These are phyloP conservation scores for Leucoma salicis DNA, from an alignment of 2,888 invertebrate species.

Conservation along the genomic window DNA sequence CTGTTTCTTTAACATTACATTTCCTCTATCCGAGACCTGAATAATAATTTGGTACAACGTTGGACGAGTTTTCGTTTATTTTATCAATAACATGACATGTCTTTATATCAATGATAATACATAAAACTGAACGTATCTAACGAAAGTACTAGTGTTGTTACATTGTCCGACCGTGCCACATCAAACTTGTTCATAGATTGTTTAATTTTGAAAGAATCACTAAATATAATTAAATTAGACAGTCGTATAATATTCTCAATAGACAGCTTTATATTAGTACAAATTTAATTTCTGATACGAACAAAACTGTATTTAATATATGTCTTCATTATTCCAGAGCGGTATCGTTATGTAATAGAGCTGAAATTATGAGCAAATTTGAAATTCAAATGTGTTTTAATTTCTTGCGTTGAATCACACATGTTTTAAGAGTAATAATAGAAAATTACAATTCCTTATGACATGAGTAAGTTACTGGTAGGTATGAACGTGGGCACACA, in stretches of 20 bases:
- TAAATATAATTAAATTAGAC: conserved; percentile 69
- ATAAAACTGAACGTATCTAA: too few relatives aligned
- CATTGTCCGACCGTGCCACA: conserved; percentile 17
- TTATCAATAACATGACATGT: too few relatives aligned
- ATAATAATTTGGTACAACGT: too few relatives aligned
- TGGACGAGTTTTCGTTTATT: too few relatives aligned
- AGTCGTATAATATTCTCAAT: conserved; percentile 60
- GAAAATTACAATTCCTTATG: conserved; percentile 41
- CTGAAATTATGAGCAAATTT: conserved; percentile 31
- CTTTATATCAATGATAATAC: too few relatives aligned
- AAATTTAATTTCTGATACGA: conserved; percentile 30
- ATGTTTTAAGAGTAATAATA: conserved; percentile 40
- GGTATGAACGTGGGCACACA: conserved; percentile 54
- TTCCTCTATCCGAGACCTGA: too few relatives aligned
- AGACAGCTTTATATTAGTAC: conserved; percentile 51
- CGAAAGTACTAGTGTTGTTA: too few relatives aligned
- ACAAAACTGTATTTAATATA: conserved; percentile 20
- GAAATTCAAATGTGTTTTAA: conserved; percentile 39
- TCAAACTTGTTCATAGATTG: conserved; percentile 69
- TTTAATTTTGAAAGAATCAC: conserved; percentile 67
- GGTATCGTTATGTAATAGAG: conserved; percentile 14
- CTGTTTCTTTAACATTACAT: too few relatives aligned
- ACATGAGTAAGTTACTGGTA: conserved; percentile 52
- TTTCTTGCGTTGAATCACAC: conserved; percentile 34
- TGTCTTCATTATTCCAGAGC: conserved; percentile 24